Evolutionary conservation across 64 coral and sea anemone genomes (phyloP).

Genomic region (Pachyseris speciosa): DNA sequence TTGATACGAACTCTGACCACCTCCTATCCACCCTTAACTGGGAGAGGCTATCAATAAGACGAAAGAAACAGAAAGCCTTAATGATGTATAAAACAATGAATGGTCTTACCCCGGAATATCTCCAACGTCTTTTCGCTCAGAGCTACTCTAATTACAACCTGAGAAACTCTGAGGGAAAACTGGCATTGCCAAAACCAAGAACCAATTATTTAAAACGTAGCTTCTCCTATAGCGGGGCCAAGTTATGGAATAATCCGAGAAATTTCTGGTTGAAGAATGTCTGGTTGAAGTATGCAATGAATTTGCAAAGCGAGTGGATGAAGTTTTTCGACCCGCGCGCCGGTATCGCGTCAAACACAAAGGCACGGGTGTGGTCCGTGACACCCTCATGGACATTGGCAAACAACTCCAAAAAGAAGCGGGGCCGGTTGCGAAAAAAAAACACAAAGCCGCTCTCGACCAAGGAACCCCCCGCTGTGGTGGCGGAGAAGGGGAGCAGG

Average conservation of each 20-base stretch:
- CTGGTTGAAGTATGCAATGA: too few species aligned
- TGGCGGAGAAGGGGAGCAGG: too few species aligned
- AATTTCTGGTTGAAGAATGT: too few species aligned
- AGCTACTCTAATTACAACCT: background rate
- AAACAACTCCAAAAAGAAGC: too few species aligned
- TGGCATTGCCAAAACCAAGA: background rate
- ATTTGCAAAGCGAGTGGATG: too few species aligned
- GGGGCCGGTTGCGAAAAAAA: too few species aligned
- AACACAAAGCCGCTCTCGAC: too few species aligned
- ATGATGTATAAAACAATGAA: slow-evolving; percentile 25
- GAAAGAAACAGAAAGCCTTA: slow-evolving; percentile 13
- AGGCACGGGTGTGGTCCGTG: too few species aligned
- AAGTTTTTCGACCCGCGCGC: too few species aligned
- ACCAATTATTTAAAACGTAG: slow-evolving; percentile 24
- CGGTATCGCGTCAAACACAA: too few species aligned
- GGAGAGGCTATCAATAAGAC: slow-evolving; percentile 4
- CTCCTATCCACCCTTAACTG: background rate
- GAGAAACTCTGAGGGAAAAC: slow-evolving; percentile 23
- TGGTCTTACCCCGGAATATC: slow-evolving; percentile 5
- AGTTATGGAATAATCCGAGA: slow-evolving; percentile 11
- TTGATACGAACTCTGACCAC: background rate
- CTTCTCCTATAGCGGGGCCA: slow-evolving; percentile 19
- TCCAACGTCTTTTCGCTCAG: background rate
- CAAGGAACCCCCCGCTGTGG: too few species aligned
- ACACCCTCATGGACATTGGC: too few species aligned